Percentiles rank a stretch among this genome's conserved stretches.
phyloP scores from a whole-genome alignment of 2,797 vertebrate genomes.

The Percopsis omiscomaycus region DNA sequence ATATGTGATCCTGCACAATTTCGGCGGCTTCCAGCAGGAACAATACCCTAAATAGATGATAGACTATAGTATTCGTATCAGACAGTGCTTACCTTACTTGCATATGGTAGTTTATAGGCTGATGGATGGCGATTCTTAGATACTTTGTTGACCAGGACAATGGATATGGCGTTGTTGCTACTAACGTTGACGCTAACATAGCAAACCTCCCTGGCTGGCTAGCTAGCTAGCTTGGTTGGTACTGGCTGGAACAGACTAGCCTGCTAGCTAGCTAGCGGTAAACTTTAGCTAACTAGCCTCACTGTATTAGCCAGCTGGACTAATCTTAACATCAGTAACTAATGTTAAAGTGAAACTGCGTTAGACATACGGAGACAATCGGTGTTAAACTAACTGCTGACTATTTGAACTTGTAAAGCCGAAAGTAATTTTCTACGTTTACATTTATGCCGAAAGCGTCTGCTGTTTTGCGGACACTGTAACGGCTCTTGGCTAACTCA shows the following conservation, averaged over 20 bases:
- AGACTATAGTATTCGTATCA: background rate
- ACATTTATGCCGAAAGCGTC: conserved; percentile 3
- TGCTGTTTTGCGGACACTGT: conserved; percentile 27
- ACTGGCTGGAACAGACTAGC: conserved; percentile 17
- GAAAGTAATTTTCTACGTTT: background rate
- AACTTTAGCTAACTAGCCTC: conserved; percentile 22
- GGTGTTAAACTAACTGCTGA: background rate
- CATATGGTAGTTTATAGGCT: background rate
- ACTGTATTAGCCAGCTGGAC: conserved; percentile 19
- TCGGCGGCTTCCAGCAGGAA: conserved; percentile 32
- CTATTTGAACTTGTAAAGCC: conserved; percentile 19
- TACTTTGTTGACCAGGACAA: conserved; percentile 31
- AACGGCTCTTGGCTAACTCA: conserved; percentile 30
- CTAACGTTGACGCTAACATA: conserved; percentile 52
- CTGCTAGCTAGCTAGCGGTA: conserved; percentile 6
- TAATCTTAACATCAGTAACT: conserved; percentile 11
- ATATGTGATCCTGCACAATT: conserved; percentile 29
- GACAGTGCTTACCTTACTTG: background rate
- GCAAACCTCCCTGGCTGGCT: conserved; percentile 50
- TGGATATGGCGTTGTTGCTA: conserved; percentile 52
- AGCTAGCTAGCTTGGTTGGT: conserved; percentile 19
- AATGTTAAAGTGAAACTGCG: background rate
- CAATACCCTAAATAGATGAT: background rate
- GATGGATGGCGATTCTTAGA: conserved; percentile 9
- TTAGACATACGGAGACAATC: background rate